phyloP scores from a whole-genome alignment of 2,888 invertebrate genomes.

The Mythimna ferrago region DNA sequence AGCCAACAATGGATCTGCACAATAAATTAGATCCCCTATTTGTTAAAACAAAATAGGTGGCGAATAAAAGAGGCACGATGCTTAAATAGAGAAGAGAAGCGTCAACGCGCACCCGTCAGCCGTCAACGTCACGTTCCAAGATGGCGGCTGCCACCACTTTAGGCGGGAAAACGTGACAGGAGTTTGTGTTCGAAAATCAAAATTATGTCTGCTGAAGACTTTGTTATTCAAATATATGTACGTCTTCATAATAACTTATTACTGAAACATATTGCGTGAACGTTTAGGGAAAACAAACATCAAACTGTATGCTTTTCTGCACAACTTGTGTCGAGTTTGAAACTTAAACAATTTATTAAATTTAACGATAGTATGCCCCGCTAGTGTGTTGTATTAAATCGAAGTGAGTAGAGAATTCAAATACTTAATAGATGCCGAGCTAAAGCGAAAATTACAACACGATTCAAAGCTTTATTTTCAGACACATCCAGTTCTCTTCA shows the following conservation, averaged over 20 bases:
- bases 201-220: slow-evolving; percentile 63
- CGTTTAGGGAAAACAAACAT: slow-evolving; percentile 44
- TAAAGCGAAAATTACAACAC: slow-evolving; percentile 22
- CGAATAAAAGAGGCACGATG: slow-evolving; percentile 80
- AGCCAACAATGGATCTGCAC: slow-evolving; percentile 76
- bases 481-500: slow-evolving; percentile 21
- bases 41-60: slow-evolving; percentile 73
- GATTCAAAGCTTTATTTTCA: slow-evolving; percentile 37
- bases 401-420: slow-evolving; percentile 5
- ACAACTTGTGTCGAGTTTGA: slow-evolving; percentile 26
- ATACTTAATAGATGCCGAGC: background rate
- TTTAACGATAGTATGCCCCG: background rate
- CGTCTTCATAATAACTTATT: slow-evolving; percentile 62
- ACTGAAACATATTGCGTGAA: slow-evolving; percentile 48
- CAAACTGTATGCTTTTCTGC: slow-evolving; percentile 21
- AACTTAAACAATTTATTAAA: slow-evolving; percentile 30
- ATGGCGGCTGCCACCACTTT: slow-evolving; percentile 84
- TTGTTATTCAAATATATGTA: slow-evolving; percentile 65
- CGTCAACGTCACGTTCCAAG: slow-evolving; percentile 85
- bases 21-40: slow-evolving; percentile 82
- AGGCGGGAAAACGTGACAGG: slow-evolving; percentile 82
- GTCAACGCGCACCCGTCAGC: slow-evolving; percentile 75
- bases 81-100: slow-evolving; percentile 84
- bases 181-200: slow-evolving; percentile 73
- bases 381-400: slow-evolving; percentile 14